These are phyloP conservation scores for Harpagoxenus sublaevis DNA, from an alignment of 2,888 invertebrate genomes.

Conservation along the genomic window DNA sequence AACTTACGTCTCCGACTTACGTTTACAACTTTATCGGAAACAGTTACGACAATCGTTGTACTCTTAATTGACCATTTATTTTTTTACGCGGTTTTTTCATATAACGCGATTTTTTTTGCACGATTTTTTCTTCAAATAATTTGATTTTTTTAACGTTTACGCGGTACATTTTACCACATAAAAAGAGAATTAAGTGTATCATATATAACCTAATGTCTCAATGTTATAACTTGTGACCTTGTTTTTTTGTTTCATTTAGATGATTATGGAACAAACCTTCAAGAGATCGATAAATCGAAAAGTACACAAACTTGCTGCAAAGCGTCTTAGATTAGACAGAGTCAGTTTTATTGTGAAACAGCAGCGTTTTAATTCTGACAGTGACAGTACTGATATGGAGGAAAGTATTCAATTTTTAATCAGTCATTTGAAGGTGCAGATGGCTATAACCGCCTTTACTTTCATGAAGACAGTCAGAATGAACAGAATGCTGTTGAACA, in stretches of 20 bases:
- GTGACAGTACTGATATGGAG: not conserved
- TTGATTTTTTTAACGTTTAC: too few species aligned
- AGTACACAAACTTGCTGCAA: not conserved
- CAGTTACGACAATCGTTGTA: too few species aligned
- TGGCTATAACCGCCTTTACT: not conserved
- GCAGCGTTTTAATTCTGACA: not conserved
- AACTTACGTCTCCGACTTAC: too few species aligned
- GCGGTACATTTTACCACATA: too few species aligned
- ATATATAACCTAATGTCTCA: not conserved
- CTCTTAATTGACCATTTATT: too few species aligned
- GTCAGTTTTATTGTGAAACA: not conserved
- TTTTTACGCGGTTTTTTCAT: too few species aligned
- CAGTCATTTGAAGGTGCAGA: constrained; percentile 1
- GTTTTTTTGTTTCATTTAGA: not conserved
- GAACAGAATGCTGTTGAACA: constrained; percentile 23
- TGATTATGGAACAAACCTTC: not conserved
- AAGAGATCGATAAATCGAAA: constrained; percentile 14
- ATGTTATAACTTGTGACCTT: not conserved
- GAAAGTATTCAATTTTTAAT: not conserved
- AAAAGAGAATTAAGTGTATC: too few species aligned
- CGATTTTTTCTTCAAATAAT: too few species aligned
- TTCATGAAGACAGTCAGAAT: not conserved
- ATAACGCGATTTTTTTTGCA: too few species aligned
- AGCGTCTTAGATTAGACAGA: constrained; percentile 2
- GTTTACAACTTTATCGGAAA: too few species aligned